Conservation (phyloP, 2,888 invertebrate genomes). For the Tetramorium bicarinatum region DNA sequence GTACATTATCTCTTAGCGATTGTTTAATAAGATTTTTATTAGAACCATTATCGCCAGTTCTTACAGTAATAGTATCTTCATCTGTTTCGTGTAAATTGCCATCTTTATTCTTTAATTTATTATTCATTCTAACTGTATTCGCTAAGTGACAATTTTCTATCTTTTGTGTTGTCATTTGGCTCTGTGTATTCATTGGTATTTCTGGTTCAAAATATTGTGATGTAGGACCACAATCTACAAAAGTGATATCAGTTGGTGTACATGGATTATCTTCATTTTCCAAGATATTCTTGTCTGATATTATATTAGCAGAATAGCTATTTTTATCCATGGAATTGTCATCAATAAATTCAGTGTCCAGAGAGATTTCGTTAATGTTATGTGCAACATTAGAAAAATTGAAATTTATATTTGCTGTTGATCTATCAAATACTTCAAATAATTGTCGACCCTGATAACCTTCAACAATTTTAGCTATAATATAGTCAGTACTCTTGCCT, state of each 20-base stretch:
- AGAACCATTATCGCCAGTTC: constrained; percentile 15
- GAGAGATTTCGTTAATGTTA: neutral
- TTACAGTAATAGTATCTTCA: constrained; percentile 50
- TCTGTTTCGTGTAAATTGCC: constrained; percentile 37
- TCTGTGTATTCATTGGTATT: neutral
- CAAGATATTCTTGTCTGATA: constrained; percentile 56
- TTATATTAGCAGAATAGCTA: neutral
- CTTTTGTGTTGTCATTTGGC: neutral
- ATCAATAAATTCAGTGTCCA: constrained; percentile 27
- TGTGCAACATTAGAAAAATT: neutral
- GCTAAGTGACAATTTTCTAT: constrained; percentile 5
- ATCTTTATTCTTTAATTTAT: constrained; percentile 49
- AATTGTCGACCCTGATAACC: constrained; percentile 65
- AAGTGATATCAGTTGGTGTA: constrained; percentile 75
- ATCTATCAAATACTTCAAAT: constrained; percentile 56
- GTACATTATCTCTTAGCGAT: neutral
- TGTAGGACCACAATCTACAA: constrained; percentile 81
- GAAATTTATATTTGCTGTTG: constrained; percentile 29
- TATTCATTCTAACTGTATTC: constrained; percentile 4
- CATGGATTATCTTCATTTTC: constrained; percentile 75
- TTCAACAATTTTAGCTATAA: constrained; percentile 66
- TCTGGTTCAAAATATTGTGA: constrained; percentile 65
- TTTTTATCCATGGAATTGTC: neutral
- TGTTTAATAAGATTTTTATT: constrained; percentile 5
- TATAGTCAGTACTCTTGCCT: constrained; percentile 49